Conservation (phyloP, 2,888 invertebrate genomes). For the Cylindroiulus punctatus region DNA sequence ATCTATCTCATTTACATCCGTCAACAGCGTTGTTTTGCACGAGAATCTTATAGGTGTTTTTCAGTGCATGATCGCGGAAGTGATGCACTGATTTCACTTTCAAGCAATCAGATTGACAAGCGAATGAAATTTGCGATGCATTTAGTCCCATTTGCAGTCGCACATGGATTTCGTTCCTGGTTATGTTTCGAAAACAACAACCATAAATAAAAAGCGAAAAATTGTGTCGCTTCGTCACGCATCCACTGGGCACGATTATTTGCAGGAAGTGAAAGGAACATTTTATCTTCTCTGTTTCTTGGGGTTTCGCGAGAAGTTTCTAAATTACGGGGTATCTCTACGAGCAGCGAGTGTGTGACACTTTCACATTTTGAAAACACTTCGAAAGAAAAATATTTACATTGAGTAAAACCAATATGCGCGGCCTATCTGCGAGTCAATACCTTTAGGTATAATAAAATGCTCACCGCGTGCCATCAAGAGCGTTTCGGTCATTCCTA, state of each 20-base stretch:
- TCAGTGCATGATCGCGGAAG: background rate
- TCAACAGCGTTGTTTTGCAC: background rate
- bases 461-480: background rate
- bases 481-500: slow-evolving; percentile 5
- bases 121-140: background rate
- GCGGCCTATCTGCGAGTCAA: background rate
- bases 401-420: slow-evolving; percentile 43
- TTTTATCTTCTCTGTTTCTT: background rate
- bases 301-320: background rate
- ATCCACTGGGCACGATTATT: background rate
- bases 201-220: background rate
- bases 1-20: background rate
- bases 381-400: slow-evolving; percentile 33
- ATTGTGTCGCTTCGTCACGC: background rate
- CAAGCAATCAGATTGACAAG: background rate
- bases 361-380: background rate
- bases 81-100: background rate
- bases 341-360: background rate
- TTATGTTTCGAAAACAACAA: background rate
- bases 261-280: background rate
- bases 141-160: background rate
- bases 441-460: slow-evolving; percentile 20
- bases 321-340: background rate
- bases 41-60: background rate
- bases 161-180: background rate